Conservation (phyloP, 2,888 invertebrate species). For the Clostera curtula region DNA sequence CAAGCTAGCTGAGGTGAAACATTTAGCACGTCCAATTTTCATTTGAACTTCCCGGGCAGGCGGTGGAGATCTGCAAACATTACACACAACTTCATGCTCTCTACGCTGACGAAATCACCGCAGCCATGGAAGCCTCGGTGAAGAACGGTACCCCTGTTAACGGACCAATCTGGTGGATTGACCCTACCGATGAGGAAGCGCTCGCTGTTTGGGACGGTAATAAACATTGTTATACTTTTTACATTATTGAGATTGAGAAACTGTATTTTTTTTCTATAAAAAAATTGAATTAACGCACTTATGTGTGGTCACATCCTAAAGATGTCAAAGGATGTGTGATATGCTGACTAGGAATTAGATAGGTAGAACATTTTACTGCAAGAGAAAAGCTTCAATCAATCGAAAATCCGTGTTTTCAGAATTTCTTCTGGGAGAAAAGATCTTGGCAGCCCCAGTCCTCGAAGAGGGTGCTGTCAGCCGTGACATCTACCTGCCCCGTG, state of each 20-base stretch:
- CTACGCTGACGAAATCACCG: conserved; percentile 75
- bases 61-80: conserved; percentile 76
- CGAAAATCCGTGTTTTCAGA: conserved; percentile 59
- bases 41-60: conserved; percentile 38
- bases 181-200: conserved; percentile 79
- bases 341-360: too few relatives aligned
- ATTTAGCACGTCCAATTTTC: neutral
- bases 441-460: conserved; percentile 83
- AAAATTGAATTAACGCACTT: neutral
- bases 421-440: conserved; percentile 80
- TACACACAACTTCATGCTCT: conserved; percentile 79
- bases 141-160: conserved; percentile 82
- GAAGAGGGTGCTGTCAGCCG: conserved; percentile 73
- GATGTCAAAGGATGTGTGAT: too few relatives aligned
- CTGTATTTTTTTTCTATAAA: too few relatives aligned
- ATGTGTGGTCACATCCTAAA: too few relatives aligned
- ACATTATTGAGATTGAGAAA: too few relatives aligned
- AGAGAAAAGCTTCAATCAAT: too few relatives aligned
- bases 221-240: too few relatives aligned
- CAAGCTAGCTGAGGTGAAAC: too few relatives aligned
- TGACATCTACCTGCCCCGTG: conserved; percentile 82
- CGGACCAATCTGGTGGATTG: conserved; percentile 91
- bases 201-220: conserved; percentile 74
- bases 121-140: conserved; percentile 77
- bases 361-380: too few relatives aligned